Base-by-base conservation (phyloP, 1,140 invertebrate species). In the Ceratosolen solmsi region DNA sequence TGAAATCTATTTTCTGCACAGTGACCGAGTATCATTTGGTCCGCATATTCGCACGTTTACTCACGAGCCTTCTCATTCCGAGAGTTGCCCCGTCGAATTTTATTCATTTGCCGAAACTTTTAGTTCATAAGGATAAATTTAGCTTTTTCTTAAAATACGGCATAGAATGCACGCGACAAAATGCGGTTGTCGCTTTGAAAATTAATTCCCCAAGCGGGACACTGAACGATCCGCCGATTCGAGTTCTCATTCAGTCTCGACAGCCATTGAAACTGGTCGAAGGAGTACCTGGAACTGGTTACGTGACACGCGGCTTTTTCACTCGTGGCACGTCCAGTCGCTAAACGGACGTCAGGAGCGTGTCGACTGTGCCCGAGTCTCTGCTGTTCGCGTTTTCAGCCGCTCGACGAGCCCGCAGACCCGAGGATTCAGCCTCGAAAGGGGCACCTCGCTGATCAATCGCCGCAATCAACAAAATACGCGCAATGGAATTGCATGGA, bases 381-480 rank as follows among this genome's bases (percentile, higher is more conserved):
- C n/a, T n/a, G n/a, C n/a, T n/a, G n/a, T n/a, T 46, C 41, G 13
- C 41, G 13, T 46, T 46, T 13, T 46, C n/a, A 8, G 41, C 41
- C 13, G 41, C 13, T 46, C 5, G 13, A 46, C 5, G 41, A 13
- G 5, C 41, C 7, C 41, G 13, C 7, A 46, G 13, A 46, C 7
- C 7, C 13, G 13, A 46, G 41, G 41, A 46, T 46, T 8, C 5
- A 4, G 27, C 15, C 33, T 27, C 17, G 63, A 25, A 7, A 68
- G 11, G 20, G 9, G 30, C 36, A 4, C 63, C 15, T 20, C 20
- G 38, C 38, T 1, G 17, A 33, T 30, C 54, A 33, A 68, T 27
- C 13, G n/a, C 1, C 0, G 33, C 22, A 80, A 72, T 80, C 68
- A 80, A 80, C n/a, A n/a, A n/a, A 80, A 72, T 46, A 72, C 22